Base-by-base conservation (phyloP, 2,888 invertebrate genomes). In the Oscheius sp. region DNA sequence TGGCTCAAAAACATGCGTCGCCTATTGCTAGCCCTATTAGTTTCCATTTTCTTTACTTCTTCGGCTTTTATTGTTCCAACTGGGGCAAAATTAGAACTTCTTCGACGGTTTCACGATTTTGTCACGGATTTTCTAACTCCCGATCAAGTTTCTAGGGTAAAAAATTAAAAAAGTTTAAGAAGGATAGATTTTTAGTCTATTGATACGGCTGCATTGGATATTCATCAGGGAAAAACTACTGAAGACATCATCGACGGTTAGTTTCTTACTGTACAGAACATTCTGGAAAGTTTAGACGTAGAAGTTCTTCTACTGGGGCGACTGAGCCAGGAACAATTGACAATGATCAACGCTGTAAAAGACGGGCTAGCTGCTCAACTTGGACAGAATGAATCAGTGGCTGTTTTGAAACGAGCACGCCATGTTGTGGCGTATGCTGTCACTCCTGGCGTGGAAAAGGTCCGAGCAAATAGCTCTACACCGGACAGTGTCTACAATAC, bases 361-460 rank as follows among this genome's bases (percentile, higher is more conserved):
- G 45, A 69, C 25, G 69, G 56, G 2, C 56, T 69, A 6, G 41
- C 23, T 2, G 35, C 43, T 2, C 55, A 69, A 18, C 18, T 69
- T n/a, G 69, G 69, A 1, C 55, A 69, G 9, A 21, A 12, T 21
- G 69, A 52, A 6, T 29, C 69, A 0, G 55, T 12, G 18, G 23
- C 49, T 2, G 66, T 69, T 6, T 55, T 69, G 2, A 35, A 55
- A 13, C 21, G 69, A 35, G 21, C 56, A 21, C 18, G 56, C 2
- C 53, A 69, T 55, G 69, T 69, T 13, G 69, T 69, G 16, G 69
- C 56, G 5, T 69, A 69, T 25, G 69, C 69, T 16, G 55, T 69
- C 1, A 55, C 69, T 27, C 69, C 69, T 7, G 69, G 69, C 1
- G 55, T 69, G 7, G 55, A 69, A 21, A 69, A 69, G 43, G 69